Conservation (phyloP, 2,888 invertebrate species). For the Synanthedon tipuliformis region DNA sequence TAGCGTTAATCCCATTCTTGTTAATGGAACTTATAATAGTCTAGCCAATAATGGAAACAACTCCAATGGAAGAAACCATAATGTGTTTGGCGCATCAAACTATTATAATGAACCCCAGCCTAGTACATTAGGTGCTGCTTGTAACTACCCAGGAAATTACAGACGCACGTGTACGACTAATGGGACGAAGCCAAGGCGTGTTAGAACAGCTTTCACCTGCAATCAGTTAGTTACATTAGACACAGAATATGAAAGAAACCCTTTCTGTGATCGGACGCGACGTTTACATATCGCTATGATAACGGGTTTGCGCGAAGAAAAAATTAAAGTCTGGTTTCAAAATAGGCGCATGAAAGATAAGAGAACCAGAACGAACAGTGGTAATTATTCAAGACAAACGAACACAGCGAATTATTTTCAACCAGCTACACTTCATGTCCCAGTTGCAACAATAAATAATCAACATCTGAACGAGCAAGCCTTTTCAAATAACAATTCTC, state of each 20-base stretch:
- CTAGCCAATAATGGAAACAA: no score
- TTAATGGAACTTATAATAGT: no score
- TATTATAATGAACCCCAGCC: not conserved
- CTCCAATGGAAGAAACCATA: no score
- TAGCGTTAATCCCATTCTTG: no score
- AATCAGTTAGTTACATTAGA: not conserved
- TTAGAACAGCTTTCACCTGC: not conserved
- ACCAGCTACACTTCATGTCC: not conserved
- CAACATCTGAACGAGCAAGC: not conserved
- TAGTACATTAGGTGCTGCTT: not conserved
- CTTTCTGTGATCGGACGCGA: not conserved
- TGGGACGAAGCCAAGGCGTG: not conserved
- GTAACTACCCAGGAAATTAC: not conserved
- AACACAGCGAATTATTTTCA: not conserved
- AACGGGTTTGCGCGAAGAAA: not conserved
- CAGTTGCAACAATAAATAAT: not conserved
- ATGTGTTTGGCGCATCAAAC: no score
- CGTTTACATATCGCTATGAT: not conserved
- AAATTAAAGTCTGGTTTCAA: slow-evolving; percentile 3
- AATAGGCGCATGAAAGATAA: slow-evolving; percentile 5
- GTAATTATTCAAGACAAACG: not conserved
- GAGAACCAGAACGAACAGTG: slow-evolving; percentile 1
- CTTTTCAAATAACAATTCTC: not conserved
- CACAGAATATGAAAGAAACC: not conserved
- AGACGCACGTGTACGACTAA: not conserved